Evolutionary conservation across 92 coral and sea anemone genomes (phyloP), one percentile per base, ranked within the genome.

Genomic region (Chrysogorgia sp.): DNA sequence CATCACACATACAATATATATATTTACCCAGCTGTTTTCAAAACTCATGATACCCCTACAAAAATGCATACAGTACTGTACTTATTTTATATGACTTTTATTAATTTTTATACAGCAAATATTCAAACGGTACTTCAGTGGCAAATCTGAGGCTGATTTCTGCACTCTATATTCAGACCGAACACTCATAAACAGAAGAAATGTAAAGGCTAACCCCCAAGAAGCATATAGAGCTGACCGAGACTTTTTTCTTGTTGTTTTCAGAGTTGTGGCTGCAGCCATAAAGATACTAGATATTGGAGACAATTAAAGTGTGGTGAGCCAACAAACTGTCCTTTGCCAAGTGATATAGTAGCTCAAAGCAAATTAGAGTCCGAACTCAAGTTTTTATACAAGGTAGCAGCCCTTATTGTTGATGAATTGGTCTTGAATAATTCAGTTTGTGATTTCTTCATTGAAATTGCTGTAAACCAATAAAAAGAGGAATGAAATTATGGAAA

Each of bases 191-290:
- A 76, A 86, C 64, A 65, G 86, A 1, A 65, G 81, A 59, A 86
- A 81, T 75, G 86, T 86, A 2, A 86, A 65, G 31, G 86, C 79
- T 21, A 82, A 86, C 35, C 90, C 90, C 6, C 45, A 65, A 41
- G 12, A 34, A 47, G 86, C 83, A 49, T 75, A 86, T 29, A 76
- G 90, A 26, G 80, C 86, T 7, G 84, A 82, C 80, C 52, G 90
- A 60, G 90, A 86, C 68, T 75, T 86, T 68, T 56, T 86, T 52
- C 48, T 33, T 15, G 68, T 86, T 81, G 83, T 75, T n/a, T 14
- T 76, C 0, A 86, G 86, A 40, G 83, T 86, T 13, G 80, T 85
- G 45, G 82, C 58, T 21, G 90, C 86, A 63, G 90, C 86, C 19
- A 72, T 74, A 67, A 13, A 22, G 67, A 79, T 76, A 30, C 76